Conservation (phyloP, 2,113 vertebrate species). For the Gyps fulvus region DNA sequence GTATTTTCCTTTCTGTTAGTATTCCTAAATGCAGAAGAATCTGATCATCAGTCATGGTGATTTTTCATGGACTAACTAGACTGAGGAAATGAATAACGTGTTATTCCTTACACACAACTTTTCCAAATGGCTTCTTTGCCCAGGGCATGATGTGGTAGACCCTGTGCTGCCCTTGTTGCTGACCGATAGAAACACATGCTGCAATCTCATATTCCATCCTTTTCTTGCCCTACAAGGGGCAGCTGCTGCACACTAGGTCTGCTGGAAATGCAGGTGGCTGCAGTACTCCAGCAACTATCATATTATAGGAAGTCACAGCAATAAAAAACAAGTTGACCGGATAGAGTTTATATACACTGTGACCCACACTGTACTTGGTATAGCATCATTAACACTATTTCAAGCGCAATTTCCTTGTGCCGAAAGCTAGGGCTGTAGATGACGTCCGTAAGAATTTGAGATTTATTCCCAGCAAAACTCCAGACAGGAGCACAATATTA, state of each 20-base stretch:
- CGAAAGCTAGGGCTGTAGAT: not conserved
- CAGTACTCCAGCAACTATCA: not conserved
- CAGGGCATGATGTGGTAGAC: not conserved
- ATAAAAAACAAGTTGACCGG: not conserved
- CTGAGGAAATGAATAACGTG: not conserved
- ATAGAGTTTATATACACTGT: rapidly evolving
- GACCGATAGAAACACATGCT: not conserved
- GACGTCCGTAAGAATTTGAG: not conserved
- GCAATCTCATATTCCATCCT: not conserved
- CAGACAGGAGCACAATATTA: not conserved
- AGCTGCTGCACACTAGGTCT: not conserved
- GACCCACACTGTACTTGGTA: not conserved
- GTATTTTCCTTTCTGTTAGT: not conserved
- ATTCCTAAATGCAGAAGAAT: too few species aligned
- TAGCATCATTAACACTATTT: not conserved
- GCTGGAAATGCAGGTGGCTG: not conserved
- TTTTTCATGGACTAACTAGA: not conserved
- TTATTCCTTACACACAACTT: not conserved
- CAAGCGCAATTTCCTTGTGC: not conserved
- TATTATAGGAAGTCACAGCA: not conserved
- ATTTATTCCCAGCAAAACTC: not conserved
- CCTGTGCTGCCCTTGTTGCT: not conserved
- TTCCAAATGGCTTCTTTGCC: not conserved
- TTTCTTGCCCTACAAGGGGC: not conserved
- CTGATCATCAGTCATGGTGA: not conserved